Conservation (phyloP, 1,140 invertebrate genomes). For the Euura saliciscinereae region DNA sequence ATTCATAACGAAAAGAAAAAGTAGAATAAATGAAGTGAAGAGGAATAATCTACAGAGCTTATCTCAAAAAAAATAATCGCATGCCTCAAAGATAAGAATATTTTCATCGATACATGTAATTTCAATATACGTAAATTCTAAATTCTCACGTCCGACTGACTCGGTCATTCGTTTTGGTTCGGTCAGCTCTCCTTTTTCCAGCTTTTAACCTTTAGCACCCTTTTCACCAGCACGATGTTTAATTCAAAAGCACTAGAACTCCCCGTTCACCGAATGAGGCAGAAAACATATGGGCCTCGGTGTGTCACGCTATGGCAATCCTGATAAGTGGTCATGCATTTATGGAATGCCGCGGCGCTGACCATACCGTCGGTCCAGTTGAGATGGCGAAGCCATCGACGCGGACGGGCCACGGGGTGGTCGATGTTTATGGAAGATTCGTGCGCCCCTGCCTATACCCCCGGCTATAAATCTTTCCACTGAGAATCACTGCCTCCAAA, state of each 20-base stretch:
- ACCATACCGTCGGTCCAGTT: not conserved
- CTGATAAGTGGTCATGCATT: conserved; percentile 62
- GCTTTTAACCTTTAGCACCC: conserved; percentile 42
- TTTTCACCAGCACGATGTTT: conserved; percentile 43
- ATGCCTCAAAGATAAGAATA: too few relatives aligned
- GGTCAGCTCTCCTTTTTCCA: conserved; percentile 32
- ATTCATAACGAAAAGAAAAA: not conserved
- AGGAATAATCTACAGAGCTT: not conserved
- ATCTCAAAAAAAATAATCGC: too few relatives aligned
- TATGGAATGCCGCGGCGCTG: conserved; percentile 41
- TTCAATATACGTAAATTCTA: too few relatives aligned
- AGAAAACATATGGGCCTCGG: conserved; percentile 45
- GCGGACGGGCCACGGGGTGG: not conserved
- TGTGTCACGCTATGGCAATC: conserved; percentile 52
- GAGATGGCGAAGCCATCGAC: not conserved
- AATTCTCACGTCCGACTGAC: not conserved
- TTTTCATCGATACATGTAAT: too few relatives aligned
- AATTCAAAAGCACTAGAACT: conserved; percentile 50
- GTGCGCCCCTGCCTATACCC: not conserved
- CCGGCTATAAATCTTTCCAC: not conserved
- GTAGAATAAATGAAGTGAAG: not conserved
- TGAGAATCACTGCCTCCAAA: too few relatives aligned
- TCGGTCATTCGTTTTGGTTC: conserved; percentile 18
- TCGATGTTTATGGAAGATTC: conserved; percentile 1
- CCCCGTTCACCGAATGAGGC: conserved; percentile 25